A percentile compares a stretch with the other conserved stretches of the same genome.
These are phyloP conservation scores for Drosophila rufa DNA, from an alignment of 1,140 invertebrate genomes.

Conservation along the genomic window DNA sequence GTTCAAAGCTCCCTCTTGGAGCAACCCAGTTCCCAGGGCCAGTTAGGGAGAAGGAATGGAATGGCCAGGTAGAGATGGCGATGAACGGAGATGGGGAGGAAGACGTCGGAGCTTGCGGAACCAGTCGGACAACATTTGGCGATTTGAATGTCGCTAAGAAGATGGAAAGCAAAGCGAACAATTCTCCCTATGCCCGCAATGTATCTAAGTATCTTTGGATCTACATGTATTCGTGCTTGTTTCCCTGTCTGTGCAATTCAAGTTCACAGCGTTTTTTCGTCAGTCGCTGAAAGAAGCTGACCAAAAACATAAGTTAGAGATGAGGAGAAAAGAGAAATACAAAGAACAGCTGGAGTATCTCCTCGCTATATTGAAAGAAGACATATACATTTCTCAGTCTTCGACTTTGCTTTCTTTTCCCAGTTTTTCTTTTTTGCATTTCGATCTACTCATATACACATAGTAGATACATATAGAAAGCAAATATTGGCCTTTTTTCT, in stretches of 20 bases:
- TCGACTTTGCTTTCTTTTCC: slow-evolving; percentile 31
- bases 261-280: slow-evolving; percentile 56
- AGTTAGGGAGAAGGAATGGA: slow-evolving; percentile 27
- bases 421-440: slow-evolving; percentile 13
- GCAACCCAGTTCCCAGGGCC: slow-evolving; percentile 43
- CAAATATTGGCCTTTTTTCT: slow-evolving; percentile 10
- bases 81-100: neutral
- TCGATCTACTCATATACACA: neutral
- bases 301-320: slow-evolving; percentile 11
- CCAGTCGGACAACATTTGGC: slow-evolving; percentile 45
- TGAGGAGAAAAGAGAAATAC: slow-evolving; percentile 9
- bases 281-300: slow-evolving; percentile 20
- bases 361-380: slow-evolving; percentile 10
- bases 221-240: slow-evolving; percentile 16
- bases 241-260: slow-evolving; percentile 45
- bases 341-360: slow-evolving; percentile 20
- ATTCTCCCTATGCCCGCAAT: slow-evolving; percentile 19
- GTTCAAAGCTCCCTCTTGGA: slow-evolving; percentile 13
- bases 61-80: neutral
- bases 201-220: slow-evolving; percentile 27
- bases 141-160: slow-evolving; percentile 51
- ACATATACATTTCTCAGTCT: slow-evolving; percentile 24
- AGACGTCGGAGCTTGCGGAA: slow-evolving; percentile 24
- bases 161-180: slow-evolving; percentile 30
- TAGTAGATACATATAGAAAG: neutral